A percentile compares a stretch with the other conserved stretches of the same genome.
These are phyloP conservation scores for Cephus sareptanus DNA, from an alignment of 2,888 invertebrate species.

Conservation along the genomic window DNA sequence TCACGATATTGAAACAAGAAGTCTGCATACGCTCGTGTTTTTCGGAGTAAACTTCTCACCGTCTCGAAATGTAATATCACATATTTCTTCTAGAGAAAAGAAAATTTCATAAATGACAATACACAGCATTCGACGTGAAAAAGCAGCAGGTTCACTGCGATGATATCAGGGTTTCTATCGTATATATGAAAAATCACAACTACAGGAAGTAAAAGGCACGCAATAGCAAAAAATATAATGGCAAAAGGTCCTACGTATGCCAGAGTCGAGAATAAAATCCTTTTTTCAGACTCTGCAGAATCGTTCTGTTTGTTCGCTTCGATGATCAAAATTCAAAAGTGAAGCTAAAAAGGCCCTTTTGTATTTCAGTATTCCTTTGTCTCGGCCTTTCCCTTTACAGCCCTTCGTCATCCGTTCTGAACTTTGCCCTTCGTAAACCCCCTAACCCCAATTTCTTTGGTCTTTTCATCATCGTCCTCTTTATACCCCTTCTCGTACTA, in stretches of 20 bases:
- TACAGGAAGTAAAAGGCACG: neutral
- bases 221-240: neutral
- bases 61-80: neutral
- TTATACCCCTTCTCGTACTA: neutral
- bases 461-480: slow-evolving; percentile 28
- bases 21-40: neutral
- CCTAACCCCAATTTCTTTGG: slow-evolving; percentile 28
- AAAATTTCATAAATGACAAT: neutral
- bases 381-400: slow-evolving; percentile 36
- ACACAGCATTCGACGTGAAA: neutral
- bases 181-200: neutral
- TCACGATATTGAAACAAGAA: neutral
- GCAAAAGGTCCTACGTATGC: neutral
- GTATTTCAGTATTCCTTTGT: slow-evolving; percentile 37
- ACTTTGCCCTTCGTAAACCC: slow-evolving; percentile 17
- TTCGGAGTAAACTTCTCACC: neutral
- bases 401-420: slow-evolving; percentile 25
- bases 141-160: neutral
- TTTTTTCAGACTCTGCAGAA: slow-evolving; percentile 16
- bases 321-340: slow-evolving; percentile 39
- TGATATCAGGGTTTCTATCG: neutral
- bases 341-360: slow-evolving; percentile 34
- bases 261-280: neutral
- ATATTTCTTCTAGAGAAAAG: neutral
- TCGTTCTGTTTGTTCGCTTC: slow-evolving; percentile 33